Evolutionary conservation across 2,797 vertebrate genomes (phyloP), one percentile per base, ranked within the genome.

Genomic region (Cyprinella venusta): DNA sequence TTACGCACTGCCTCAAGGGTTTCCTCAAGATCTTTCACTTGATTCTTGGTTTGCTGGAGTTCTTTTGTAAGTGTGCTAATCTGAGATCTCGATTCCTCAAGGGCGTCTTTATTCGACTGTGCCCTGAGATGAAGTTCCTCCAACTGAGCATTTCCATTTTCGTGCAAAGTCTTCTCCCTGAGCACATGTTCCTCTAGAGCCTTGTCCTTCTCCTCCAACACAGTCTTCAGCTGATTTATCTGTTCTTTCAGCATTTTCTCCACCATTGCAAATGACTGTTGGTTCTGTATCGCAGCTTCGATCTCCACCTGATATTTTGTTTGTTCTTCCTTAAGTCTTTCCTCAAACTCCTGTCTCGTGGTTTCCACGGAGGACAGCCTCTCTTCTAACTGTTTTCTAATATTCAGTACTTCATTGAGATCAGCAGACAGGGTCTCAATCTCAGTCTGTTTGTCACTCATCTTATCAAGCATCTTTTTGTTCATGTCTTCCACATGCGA

Each of bases 401-500:
- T 86, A 86, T 93, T 95, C 84, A 95, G 76, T 54, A 93, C 88
- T 87, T 97, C 96, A 12, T 94, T 93, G 40, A 98, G 92, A 79
- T 99, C 96, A 77, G 91, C 90, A 19, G 95, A 96, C 19, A 98
- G 80, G 0, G 94, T 90, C 88, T 99, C 97, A 24, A 98, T 87
- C 84, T 99, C 96, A 6, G 92, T 94, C 89, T 98, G 96, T 88
- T 97, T 99, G 77, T 94, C 90, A 74, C 97, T 96, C 56, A 99
- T 91, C 85, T 97, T 97, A 91, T 97, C 97, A 70, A 97, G 90
- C 0, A 93, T 96, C 88, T 96, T 99, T 89, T 95, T 95, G 91
- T 98, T 99, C 95, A 99, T 97, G 80, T 98, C 96, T 90, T 96
- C 92, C 85, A 98, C 93, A 50, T 97, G 97, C 30, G 92, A 89